Evolutionary conservation across 2,113 vertebrate genomes (phyloP), one percentile per base, ranked within the genome.

Genomic region (Ursus arctos): DNA sequence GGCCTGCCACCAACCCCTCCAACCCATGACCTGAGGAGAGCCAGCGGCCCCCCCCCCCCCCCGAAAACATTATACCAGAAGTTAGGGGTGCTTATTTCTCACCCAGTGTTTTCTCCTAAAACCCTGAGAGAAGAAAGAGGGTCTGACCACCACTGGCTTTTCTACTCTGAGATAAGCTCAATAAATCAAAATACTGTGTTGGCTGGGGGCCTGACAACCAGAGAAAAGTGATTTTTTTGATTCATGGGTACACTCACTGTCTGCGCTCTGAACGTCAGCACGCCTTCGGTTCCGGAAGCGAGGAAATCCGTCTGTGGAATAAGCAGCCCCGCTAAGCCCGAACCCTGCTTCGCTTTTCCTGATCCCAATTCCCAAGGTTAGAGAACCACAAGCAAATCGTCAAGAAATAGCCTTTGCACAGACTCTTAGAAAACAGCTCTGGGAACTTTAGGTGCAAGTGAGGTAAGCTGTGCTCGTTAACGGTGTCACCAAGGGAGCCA

Each of bases 141-240:
- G 28, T 85, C 49, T 92, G 57, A 82, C 49, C 24, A 49, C 31
- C n/a, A n/a, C 21, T 33, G 65, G 24, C 12, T 55, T 76, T 19
- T 36, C 61, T 53, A n/a, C n/a, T 90, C 71, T 13, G 55, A 95
- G 69, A 96, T 96, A 83, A 86, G 33, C 57, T 86, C 36, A 76
- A 49, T n/a, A 74, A 76, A 59, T 94, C 82, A 57, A 57, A 91
- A 84, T 21, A 40, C 21, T 51, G 18, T n/a, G 49, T 67, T 67
- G 63, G 43, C 18, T 13, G 7, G 51, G 51, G 47, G 19, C 63
- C 72, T 53, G 91, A 74, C 77, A 83, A 55, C 69, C 81, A 47
- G 55, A 86, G 55, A 15, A 55, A 61, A 83, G 26, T 59, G 84
- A 49, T 57, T 67, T 94, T 94, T 86, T 57, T 81, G 59, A 76